phyloP scores from a whole-genome alignment of 2,113 vertebrate species.

The Acanthochromis polyacanthus region DNA sequence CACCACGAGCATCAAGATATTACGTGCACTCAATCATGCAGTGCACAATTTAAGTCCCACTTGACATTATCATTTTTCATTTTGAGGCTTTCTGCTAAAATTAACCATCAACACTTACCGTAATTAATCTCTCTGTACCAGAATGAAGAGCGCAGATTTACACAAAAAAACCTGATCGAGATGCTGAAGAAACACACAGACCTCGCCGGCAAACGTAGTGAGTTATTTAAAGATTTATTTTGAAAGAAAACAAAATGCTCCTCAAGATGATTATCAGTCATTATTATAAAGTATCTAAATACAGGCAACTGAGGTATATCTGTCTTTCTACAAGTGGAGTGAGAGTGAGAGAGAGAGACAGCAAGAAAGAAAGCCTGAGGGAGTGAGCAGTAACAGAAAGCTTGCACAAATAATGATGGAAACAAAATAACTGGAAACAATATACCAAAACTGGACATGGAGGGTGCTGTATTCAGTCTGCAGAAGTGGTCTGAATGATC shows the following conservation, averaged over 20 bases:
- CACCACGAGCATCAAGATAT: neutral
- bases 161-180: neutral
- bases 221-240: slow-evolving; percentile 81
- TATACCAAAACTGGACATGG: slow-evolving; percentile 8
- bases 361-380: slow-evolving; percentile 33
- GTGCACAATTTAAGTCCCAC: neutral
- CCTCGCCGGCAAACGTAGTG: neutral
- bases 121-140: neutral
- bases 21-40: neutral
- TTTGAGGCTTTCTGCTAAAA: slow-evolving; percentile 6
- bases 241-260: slow-evolving; percentile 67
- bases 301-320: slow-evolving; percentile 88
- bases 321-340: slow-evolving; percentile 73
- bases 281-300: slow-evolving; percentile 85
- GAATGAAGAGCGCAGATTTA: neutral
- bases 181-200: neutral
- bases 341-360: slow-evolving; percentile 19
- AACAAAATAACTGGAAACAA: neutral
- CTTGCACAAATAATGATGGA: slow-evolving; percentile 14
- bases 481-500: slow-evolving; percentile 20
- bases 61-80: slow-evolving; percentile 5
- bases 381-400: slow-evolving; percentile 12
- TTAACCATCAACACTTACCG: neutral
- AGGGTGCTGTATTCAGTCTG: slow-evolving; percentile 17
- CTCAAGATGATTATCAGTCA: slow-evolving; percentile 72